These are phyloP conservation scores for Calliphora vicina DNA, from an alignment of 1,140 invertebrate species.

Conservation along the genomic window DNA sequence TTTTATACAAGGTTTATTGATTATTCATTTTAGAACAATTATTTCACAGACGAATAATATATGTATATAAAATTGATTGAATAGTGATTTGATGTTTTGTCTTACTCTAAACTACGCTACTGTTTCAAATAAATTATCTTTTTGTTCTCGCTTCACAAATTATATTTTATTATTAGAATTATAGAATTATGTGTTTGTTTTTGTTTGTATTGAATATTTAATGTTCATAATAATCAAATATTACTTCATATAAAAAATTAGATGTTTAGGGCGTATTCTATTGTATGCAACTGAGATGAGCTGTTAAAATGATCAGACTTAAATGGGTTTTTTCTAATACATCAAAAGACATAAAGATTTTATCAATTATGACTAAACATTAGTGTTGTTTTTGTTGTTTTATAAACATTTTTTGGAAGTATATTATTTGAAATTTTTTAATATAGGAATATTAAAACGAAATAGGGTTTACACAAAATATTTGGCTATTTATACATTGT, in stretches of 20 bases:
- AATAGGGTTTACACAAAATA: too few species aligned
- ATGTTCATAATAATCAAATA: neutral
- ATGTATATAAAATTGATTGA: too few species aligned
- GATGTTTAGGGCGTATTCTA: neutral
- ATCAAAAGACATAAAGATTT: neutral
- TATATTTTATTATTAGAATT: neutral
- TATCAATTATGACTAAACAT: slow-evolving; percentile 2
- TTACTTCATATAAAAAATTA: neutral
- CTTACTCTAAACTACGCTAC: neutral
- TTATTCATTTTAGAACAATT: neutral
- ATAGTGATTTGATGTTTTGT: too few species aligned
- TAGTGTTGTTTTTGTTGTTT: neutral
- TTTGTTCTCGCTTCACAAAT: neutral
- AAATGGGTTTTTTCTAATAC: neutral
- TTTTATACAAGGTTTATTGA: too few species aligned
- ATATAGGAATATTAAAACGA: too few species aligned
- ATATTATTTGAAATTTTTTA: too few species aligned
- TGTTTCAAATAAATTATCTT: neutral
- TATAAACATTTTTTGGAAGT: too few species aligned
- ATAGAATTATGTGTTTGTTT: neutral
- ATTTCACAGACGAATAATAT: too few species aligned
- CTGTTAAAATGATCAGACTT: neutral
- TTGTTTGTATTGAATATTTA: neutral
- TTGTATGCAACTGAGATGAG: neutral
- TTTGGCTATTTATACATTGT: too few species aligned